Percentiles rank a stretch among this genome's conserved stretches.
Conservation (phyloP, 2,888 invertebrate species). For the Pilophorus perplexus region DNA sequence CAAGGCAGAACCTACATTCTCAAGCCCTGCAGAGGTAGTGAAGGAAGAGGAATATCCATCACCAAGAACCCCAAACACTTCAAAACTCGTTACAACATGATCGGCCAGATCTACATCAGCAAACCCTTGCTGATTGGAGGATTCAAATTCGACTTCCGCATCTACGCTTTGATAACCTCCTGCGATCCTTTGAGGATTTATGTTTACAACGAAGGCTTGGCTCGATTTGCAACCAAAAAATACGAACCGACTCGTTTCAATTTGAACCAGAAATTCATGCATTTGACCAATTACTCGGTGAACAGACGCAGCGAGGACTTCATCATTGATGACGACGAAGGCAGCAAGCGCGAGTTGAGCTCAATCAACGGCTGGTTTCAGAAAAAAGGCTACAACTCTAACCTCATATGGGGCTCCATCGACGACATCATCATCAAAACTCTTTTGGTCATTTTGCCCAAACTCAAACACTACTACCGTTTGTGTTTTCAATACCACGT, state of each 20-base stretch:
- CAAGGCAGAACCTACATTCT: slow-evolving; percentile 78
- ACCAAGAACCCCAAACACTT: slow-evolving; percentile 78
- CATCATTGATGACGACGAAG: slow-evolving; percentile 77
- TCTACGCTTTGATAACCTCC: slow-evolving; percentile 84
- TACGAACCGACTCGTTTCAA: slow-evolving; percentile 83
- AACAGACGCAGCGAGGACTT: slow-evolving; percentile 87
- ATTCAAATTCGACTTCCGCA: slow-evolving; percentile 86
- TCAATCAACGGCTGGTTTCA: slow-evolving; percentile 73
- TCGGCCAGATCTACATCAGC: slow-evolving; percentile 76
- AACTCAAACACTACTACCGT: slow-evolving; percentile 82
- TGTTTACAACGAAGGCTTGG: slow-evolving; percentile 88
- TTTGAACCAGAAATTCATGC: slow-evolving; percentile 89
- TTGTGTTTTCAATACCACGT: slow-evolving; percentile 88
- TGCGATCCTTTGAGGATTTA: slow-evolving; percentile 87
- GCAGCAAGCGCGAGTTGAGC: slow-evolving; percentile 82
- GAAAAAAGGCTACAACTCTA: slow-evolving; percentile 68
- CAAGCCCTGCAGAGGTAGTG: slow-evolving; percentile 88
- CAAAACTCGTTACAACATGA: slow-evolving; percentile 75
- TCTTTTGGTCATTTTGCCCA: slow-evolving; percentile 80
- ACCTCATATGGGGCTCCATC: slow-evolving; percentile 74
- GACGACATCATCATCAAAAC: slow-evolving; percentile 92
- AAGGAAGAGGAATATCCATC: slow-evolving; percentile 84
- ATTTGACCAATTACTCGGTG: slow-evolving; percentile 89
- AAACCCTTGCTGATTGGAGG: slow-evolving; percentile 84
- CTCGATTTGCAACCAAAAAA: slow-evolving; percentile 82